phyloP scores from a whole-genome alignment of 2,888 invertebrate genomes.

The Rhorus exstirpatorius region DNA sequence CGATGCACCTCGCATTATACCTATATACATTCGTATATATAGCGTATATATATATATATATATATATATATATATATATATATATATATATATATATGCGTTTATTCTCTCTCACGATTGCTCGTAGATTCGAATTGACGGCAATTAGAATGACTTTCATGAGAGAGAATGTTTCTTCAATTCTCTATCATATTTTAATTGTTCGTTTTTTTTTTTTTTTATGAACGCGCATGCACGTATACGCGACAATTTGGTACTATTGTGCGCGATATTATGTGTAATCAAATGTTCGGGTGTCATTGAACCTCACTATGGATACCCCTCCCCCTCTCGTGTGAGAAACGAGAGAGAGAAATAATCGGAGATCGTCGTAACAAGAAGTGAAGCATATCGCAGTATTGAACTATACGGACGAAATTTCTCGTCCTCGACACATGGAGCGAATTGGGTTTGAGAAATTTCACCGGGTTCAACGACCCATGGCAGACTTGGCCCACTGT shows the following conservation, averaged over 20 bases:
- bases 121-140: slow-evolving; percentile 24
- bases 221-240: neutral
- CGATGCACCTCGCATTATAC: slow-evolving; percentile 33
- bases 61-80: neutral
- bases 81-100: neutral
- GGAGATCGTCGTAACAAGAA: slow-evolving; percentile 49
- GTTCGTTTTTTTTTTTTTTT: slow-evolving; percentile 8
- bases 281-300: slow-evolving; percentile 52
- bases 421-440: slow-evolving; percentile 59
- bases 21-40: neutral
- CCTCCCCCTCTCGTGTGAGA: slow-evolving; percentile 33
- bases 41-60: neutral
- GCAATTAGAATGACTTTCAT: slow-evolving; percentile 16
- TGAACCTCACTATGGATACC: slow-evolving; percentile 34
- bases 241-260: slow-evolving; percentile 41
- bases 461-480: slow-evolving; percentile 66
- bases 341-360: slow-evolving; percentile 22
- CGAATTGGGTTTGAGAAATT: slow-evolving; percentile 66
- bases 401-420: slow-evolving; percentile 61
- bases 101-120: slow-evolving; percentile 6
- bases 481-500: slow-evolving; percentile 63
- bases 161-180: slow-evolving; percentile 2
- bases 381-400: slow-evolving; percentile 56
- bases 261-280: slow-evolving; percentile 44
- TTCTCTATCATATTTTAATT: slow-evolving; percentile 33